Evolutionary conservation across 1,140 invertebrate species (phyloP), one percentile per base, ranked within the genome.

Genomic region (Ceratina calcarata): DNA sequence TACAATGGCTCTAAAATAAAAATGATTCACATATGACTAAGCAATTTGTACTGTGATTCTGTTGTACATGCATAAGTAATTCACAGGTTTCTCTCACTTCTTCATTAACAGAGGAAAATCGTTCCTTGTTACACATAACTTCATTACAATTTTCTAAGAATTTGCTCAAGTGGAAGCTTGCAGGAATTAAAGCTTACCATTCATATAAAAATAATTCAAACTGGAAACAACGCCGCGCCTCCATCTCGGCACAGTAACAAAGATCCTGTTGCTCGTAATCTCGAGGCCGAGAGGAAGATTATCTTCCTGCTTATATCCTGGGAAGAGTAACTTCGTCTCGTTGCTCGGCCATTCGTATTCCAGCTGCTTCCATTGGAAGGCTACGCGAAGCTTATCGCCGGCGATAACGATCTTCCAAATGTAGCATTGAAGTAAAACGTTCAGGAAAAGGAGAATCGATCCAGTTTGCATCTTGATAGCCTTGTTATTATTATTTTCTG

Each of bases 191-290:
- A 91, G 1, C 92, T 93, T 89, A 96, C 96, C 96, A 90, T 95
- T 95, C 76, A 95, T 88, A 86, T 94, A 93, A 78, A 97, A 94
- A 87, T 96, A 96, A 88, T 95, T 95, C 80, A 97, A 93, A 81
- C 95, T 95, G 49, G 96, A 94, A 1, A 95, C 95, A 10, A 97
- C 96, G 27, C 96, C 96, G 32, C 91, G 86, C 84, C 94, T 94
- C 96, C 96, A 97, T 82, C 96, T 93, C 15, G 96, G 96, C 8
- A 97, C 94, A 0, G 96, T 96, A 16, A 96, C 89, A 83, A 96
- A 96, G 68, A 96, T 87, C 55, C 94, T 93, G 57, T 95, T 94
- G 27, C 93, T 93, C 68, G 94, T 94, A 1, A 96, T 94, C 85
- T 96, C 96, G 57, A 96, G 80, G 1, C 96, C 96, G 79, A 96